Evolutionary conservation across 2,113 vertebrate genomes (phyloP), one percentile per base, ranked within the genome.

Genomic region (Ameiurus melas): DNA sequence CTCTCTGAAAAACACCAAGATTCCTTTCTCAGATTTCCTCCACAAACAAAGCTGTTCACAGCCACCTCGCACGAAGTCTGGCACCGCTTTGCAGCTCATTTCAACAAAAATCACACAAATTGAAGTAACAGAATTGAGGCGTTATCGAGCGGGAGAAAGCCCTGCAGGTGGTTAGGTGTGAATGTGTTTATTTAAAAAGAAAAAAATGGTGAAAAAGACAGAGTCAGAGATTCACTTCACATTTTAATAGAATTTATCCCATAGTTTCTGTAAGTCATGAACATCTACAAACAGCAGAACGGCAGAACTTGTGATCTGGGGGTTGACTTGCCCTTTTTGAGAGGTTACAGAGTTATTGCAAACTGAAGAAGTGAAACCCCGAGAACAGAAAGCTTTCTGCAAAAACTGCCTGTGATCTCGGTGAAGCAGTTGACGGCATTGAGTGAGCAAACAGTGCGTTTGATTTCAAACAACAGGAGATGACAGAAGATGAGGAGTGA

Each of bases 191-290:
- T 20, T 20, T 10, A 14, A 19, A 8, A 51, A 51, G 5, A 47
- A 51, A 51, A 47, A 47, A 51, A 62, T 5, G 51, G 1, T 55
- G 47, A 57, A 71, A 70, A 84, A n/a, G 33, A 64, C 70, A 84
- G 33, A n/a, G 66, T 75, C 66, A 60, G 77, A 79, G 30, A 82
- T 77, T 81, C 88, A 89, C 89, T 89, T 91, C 88, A 90, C 86
- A 89, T 88, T 92, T 92, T 91, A 91, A 91, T 92, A 91, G 71
- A 89, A 89, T 89, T 91, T 86, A 89, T 86, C 89, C 79, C 78
- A 90, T 88, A 89, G 80, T 84, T 90, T 91, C 79, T 90, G 88
- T 73, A 83, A 86, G 81, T 81, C 80, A 90, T 86, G 85, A 87
- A 90, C 89, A 92, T 85, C 86, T 89, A 86, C 89, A 87, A 86